A percentile compares a stretch with the other conserved stretches of the same genome.
Evolutionary conservation across 2,797 vertebrate genomes (phyloP).

Genomic region (Melanotaenia maccullochi): DNA sequence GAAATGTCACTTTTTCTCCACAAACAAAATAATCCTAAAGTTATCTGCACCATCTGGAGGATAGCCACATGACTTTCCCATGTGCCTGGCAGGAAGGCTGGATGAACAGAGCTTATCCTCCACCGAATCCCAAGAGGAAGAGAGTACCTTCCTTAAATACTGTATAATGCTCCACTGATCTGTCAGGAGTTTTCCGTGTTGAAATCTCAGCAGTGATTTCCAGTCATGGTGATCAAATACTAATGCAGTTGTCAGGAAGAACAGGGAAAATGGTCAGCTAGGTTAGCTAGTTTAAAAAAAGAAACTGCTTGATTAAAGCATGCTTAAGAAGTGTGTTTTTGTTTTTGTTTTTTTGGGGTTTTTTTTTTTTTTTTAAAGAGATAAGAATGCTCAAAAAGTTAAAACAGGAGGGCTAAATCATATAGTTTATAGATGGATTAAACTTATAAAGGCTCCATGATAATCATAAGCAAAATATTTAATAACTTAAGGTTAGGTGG

Average conservation of each 20-base stretch:
- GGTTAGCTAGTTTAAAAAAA: neutral
- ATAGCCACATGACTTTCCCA: conserved; percentile 72
- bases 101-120: conserved; percentile 37
- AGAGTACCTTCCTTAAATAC: conserved; percentile 38
- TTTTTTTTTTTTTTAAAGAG: no score
- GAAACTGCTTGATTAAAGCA: no score
- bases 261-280: neutral
- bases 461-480: neutral
- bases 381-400: no score
- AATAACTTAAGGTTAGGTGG: neutral
- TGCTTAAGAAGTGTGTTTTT: no score
- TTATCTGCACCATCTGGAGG: conserved; percentile 56
- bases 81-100: conserved; percentile 58
- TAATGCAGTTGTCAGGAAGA: neutral
- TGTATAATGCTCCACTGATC: conserved; percentile 26
- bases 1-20: conserved; percentile 50
- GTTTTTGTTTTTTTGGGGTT: no score
- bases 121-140: conserved; percentile 45
- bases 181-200: conserved; percentile 29
- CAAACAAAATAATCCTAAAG: conserved; percentile 66
- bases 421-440: no score
- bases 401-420: no score
- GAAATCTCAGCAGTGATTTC: conserved; percentile 23
- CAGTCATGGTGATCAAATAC: conserved; percentile 4
- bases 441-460: no score